Evolutionary conservation across 2,113 vertebrate species (phyloP).

Genomic region (Salvator merianae): DNA sequence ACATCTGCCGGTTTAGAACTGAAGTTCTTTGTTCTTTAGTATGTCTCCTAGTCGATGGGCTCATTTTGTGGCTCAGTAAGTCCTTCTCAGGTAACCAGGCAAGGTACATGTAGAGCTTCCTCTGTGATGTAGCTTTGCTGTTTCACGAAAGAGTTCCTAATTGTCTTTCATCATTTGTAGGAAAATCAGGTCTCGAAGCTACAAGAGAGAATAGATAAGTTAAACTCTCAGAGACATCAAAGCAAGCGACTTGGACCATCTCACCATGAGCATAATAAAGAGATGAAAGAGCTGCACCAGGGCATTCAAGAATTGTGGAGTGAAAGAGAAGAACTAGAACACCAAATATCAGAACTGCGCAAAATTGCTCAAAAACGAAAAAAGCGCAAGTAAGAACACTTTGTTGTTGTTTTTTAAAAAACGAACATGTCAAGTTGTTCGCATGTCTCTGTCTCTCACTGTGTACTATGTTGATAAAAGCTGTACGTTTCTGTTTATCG

Average conservation of each 20-base stretch:
- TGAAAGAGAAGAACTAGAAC: slow-evolving; percentile 73
- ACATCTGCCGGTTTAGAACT: background rate
- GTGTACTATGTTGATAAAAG: no score
- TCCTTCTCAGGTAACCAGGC: no score
- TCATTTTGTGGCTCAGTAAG: no score
- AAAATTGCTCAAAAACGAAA: slow-evolving; percentile 57
- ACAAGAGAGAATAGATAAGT: slow-evolving; percentile 69
- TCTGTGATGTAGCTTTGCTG: no score
- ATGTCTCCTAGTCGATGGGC: no score
- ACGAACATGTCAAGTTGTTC: background rate
- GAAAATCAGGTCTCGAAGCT: slow-evolving; percentile 76
- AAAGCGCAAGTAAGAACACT: slow-evolving; percentile 69
- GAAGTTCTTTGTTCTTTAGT: no score
- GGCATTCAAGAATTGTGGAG: slow-evolving; percentile 66
- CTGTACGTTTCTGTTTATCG: background rate
- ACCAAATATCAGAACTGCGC: slow-evolving; percentile 73
- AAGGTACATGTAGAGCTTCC: no score
- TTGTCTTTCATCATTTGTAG: slow-evolving; percentile 55
- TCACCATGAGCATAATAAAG: slow-evolving; percentile 43
- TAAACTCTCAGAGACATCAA: slow-evolving; percentile 66
- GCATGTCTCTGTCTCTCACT: no score
- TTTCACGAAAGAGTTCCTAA: no score
- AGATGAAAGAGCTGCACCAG: slow-evolving; percentile 59
- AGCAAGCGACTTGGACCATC: slow-evolving; percentile 47
- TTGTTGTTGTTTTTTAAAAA: background rate